Percentiles rank a stretch among this genome's conserved stretches.
Evolutionary conservation across 1,140 invertebrate species (phyloP).

Genomic region (Nasonia longicornis): DNA sequence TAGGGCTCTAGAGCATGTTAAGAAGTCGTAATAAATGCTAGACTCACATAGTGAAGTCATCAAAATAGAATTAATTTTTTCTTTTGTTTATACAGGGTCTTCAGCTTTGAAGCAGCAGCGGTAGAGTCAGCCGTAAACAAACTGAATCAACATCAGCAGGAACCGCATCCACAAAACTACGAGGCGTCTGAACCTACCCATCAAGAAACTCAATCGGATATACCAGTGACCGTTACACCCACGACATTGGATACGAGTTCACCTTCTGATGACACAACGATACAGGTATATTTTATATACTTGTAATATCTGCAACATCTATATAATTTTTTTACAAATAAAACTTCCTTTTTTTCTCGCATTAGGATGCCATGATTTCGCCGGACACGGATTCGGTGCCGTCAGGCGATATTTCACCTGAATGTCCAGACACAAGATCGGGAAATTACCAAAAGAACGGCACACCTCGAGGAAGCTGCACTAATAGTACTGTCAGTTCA

Average conservation of each 20-base stretch:
- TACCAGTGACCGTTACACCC: slow-evolving; percentile 59
- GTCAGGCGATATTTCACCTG: slow-evolving; percentile 53
- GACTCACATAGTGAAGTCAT: neutral
- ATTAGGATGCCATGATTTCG: slow-evolving; percentile 62
- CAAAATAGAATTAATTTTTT: neutral
- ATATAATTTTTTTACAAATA: neutral
- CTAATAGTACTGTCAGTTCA: slow-evolving; percentile 61
- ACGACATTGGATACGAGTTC: slow-evolving; percentile 61
- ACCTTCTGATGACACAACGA: slow-evolving; percentile 53
- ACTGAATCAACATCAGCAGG: slow-evolving; percentile 47
- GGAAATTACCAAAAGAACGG: slow-evolving; percentile 44
- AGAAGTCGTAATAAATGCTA: neutral
- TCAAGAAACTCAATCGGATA: slow-evolving; percentile 57
- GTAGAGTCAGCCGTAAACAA: slow-evolving; percentile 47
- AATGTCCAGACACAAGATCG: slow-evolving; percentile 50
- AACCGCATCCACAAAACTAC: slow-evolving; percentile 49
- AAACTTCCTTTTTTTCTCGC: neutral
- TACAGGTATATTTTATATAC: slow-evolving; percentile 27
- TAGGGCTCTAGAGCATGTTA: neutral
- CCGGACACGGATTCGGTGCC: slow-evolving; percentile 61
- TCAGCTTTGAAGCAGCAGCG: slow-evolving; percentile 54
- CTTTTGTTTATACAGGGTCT: slow-evolving; percentile 50
- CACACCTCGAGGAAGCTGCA: slow-evolving; percentile 55
- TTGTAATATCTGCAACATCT: neutral
- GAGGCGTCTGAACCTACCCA: slow-evolving; percentile 53